Evolutionary conservation across 2,113 vertebrate species (phyloP).

Genomic region (Bos indicus): DNA sequence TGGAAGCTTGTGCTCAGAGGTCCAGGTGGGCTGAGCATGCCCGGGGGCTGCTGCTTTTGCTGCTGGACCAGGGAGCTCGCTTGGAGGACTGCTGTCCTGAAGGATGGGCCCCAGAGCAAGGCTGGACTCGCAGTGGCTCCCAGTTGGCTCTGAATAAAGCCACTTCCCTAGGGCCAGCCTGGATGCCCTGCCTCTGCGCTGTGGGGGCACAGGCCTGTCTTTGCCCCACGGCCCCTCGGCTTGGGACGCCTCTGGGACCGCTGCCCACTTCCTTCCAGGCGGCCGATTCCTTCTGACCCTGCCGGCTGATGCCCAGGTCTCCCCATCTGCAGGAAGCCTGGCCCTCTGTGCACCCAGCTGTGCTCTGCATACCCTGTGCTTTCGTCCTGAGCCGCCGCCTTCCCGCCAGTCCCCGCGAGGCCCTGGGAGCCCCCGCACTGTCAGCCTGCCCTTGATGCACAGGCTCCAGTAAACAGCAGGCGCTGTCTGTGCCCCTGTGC

Average conservation of each 20-base stretch:
- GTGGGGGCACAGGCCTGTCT: background rate
- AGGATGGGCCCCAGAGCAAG: background rate
- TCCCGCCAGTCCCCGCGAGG: background rate
- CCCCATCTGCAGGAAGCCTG: background rate
- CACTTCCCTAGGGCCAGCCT: background rate
- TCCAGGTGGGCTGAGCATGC: background rate
- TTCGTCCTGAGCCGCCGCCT: rapidly evolving
- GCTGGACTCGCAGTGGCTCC: background rate
- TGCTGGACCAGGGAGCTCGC: background rate
- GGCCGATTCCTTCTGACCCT: background rate
- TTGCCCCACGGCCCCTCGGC: rapidly evolving
- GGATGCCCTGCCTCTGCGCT: rapidly evolving
- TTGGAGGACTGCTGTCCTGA: background rate
- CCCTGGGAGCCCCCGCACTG: rapidly evolving
- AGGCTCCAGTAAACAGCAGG: background rate
- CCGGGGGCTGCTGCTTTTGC: no score
- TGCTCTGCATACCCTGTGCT: no score
- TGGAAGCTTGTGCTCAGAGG: background rate
- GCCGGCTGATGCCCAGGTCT: background rate
- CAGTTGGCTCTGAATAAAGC: background rate
- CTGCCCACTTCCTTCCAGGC: background rate
- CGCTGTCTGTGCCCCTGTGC: background rate
- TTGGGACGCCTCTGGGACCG: background rate
- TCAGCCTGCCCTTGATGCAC: rapidly evolving
- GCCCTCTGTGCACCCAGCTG: background rate